Base-by-base conservation (phyloP, 2,113 vertebrate species). In the Xenopus borealis region DNA sequence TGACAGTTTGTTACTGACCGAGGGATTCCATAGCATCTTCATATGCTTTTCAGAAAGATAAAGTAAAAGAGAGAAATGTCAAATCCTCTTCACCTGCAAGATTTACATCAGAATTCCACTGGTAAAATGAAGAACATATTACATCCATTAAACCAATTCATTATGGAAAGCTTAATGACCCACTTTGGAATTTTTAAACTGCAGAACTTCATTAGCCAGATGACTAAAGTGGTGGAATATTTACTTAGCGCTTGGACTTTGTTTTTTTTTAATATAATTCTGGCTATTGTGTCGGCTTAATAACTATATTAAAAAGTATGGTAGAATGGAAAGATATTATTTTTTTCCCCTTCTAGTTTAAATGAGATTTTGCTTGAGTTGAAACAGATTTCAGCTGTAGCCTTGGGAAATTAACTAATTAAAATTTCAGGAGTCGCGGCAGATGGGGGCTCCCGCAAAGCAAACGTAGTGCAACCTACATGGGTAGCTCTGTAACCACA, bases 251-350 rank as follows among this genome's bases (percentile, higher is more conserved):
- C 18, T 57, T 18, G 17, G 11, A 44, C 67, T 70, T 70, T 69
- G 59, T 77, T 77, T 70, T 77, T n/a, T 44, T 70, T 77, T 70
- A 77, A 77, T 77, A 70, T 64, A 55, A 20, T 27, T 57, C 27
- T 64, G 33, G 59, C 74, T 64, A 70, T 77, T 77, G 73, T 77
- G 66, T 46, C 55, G 47, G 47, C 47, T 70, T 77, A 55, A 70
- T 70, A 77, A 47, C 10, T 23, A 50, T 70, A 69, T 76, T 63
- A 45, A 46, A 67, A 50, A 12, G 17, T 45, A 62, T 55, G 68
- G 62, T 76, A 77, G 64, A 77, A 77, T 64, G 74, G 66, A 77
- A 70, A 77, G 46, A 55, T 64, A 70, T 76, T 44, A 57, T 55
- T 70, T 67, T 64, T 64, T 27, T 27, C 23, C 59, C 10, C 14